phyloP scores from a whole-genome alignment of 2,113 vertebrate genomes.

The Chinchilla lanigera region DNA sequence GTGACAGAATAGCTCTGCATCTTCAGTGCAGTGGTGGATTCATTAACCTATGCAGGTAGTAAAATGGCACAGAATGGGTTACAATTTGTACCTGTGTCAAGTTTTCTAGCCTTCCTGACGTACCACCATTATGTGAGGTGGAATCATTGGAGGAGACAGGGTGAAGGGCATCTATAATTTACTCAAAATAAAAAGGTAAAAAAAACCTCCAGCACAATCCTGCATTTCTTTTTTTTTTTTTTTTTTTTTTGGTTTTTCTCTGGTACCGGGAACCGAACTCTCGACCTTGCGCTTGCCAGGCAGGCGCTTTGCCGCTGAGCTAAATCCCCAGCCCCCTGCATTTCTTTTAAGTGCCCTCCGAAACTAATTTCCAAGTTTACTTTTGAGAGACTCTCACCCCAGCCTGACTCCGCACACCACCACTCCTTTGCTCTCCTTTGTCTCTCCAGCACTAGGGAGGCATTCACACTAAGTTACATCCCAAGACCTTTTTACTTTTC shows the following conservation, averaged over 20 bases:
- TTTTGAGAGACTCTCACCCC: background rate
- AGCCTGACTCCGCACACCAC: background rate
- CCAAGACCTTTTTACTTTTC: background rate
- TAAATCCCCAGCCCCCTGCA: no score
- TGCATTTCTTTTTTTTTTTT: no score
- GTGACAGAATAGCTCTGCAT: background rate
- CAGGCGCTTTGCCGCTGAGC: no score
- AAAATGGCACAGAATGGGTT: background rate
- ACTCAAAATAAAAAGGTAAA: conserved; percentile 41
- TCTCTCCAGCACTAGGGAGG: background rate
- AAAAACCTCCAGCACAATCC: background rate
- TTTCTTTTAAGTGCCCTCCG: background rate
- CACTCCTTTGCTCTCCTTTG: background rate
- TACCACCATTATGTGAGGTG: background rate
- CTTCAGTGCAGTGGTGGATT: background rate
- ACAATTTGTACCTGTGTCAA: background rate
- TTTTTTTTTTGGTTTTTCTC: no score
- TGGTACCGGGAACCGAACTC: no score
- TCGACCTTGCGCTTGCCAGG: no score
- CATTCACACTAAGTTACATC: background rate
- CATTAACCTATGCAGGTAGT: background rate
- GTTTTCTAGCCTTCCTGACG: conserved; percentile 23
- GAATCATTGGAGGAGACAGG: background rate
- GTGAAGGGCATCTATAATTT: background rate
- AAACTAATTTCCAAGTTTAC: conserved; percentile 43